Conservation (phyloP, 2,113 vertebrate genomes). For the Ovis canadensis region DNA sequence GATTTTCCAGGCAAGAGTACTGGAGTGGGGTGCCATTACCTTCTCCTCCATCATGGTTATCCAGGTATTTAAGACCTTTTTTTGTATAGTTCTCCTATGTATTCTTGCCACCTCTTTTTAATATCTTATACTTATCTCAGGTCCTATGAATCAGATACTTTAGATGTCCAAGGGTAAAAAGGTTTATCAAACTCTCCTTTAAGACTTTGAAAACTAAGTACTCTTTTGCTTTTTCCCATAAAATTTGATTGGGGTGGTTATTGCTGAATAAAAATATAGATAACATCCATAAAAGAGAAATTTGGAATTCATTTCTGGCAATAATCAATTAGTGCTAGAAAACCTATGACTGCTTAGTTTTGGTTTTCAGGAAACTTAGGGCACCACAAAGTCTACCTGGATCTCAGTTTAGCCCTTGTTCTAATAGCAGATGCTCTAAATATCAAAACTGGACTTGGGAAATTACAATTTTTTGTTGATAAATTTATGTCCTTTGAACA, state of each 20-base stretch:
- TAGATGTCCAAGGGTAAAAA: background rate
- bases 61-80: background rate
- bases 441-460: background rate
- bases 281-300: background rate
- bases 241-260: background rate
- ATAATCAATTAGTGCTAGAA: background rate
- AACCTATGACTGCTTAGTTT: background rate
- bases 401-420: background rate
- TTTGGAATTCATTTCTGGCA: background rate
- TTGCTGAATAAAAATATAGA: background rate
- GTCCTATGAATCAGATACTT: background rate
- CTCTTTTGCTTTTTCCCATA: background rate
- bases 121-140: background rate
- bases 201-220: background rate
- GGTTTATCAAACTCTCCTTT: background rate
- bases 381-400: background rate
- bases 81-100: background rate
- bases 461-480: background rate
- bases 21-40: too few relatives aligned
- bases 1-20: too few relatives aligned
- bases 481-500: background rate
- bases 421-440: background rate
- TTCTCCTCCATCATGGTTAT: background rate
- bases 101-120: background rate
- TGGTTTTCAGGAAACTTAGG: background rate